These are phyloP conservation scores for Sipha maydis DNA, from an alignment of 2,888 invertebrate genomes.

Conservation along the genomic window DNA sequence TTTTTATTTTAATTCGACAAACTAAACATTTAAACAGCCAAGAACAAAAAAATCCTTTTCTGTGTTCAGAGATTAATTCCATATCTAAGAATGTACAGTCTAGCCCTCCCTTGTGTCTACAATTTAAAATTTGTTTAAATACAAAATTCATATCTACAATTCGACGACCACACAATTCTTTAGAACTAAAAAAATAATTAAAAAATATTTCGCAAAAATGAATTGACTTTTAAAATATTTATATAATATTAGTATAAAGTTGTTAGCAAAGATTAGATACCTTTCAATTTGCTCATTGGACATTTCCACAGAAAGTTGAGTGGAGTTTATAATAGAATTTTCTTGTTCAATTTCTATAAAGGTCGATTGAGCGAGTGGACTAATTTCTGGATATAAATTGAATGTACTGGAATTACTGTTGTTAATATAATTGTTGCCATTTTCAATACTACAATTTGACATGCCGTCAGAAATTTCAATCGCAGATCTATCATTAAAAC, in stretches of 20 bases:
- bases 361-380: conserved; percentile 7
- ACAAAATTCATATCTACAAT: background rate
- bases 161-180: background rate
- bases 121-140: conserved; percentile 18
- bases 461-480: too few relatives aligned
- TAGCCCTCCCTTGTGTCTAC: too few relatives aligned
- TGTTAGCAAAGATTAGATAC: too few relatives aligned
- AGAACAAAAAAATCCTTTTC: conserved; percentile 23
- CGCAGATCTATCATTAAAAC: too few relatives aligned
- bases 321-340: conserved; percentile 20
- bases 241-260: conserved; percentile 8
- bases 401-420: background rate
- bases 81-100: too few relatives aligned
- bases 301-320: conserved; percentile 19
- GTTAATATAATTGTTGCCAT: background rate
- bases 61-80: too few relatives aligned
- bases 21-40: conserved; percentile 27
- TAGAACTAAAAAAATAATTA: conserved; percentile 13
- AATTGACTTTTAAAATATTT: conserved; percentile 16
- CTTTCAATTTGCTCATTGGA: too few relatives aligned
- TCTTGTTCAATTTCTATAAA: conserved; percentile 1
- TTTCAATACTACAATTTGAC: conserved; percentile 11
- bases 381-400: background rate
- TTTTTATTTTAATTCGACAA: conserved; percentile 6
- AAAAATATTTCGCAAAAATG: conserved; percentile 15